Base-by-base conservation (phyloP, 2,888 invertebrate species). In the Amphimallon solstitiale region DNA sequence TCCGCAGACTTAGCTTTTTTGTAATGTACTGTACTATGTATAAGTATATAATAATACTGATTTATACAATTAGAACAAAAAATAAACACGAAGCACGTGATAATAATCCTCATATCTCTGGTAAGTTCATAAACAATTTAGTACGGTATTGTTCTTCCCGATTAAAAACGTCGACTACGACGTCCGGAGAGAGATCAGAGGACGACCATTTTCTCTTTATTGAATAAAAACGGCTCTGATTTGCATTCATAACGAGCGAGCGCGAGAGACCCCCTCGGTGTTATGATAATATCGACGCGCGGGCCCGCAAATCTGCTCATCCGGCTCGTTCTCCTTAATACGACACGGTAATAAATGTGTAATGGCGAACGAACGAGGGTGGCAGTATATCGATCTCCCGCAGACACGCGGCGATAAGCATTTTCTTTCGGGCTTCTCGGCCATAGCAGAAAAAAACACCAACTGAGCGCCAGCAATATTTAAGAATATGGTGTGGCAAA, bases 271-370 rank as follows among this genome's bases (percentile, higher is more conserved):
- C 29, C 29, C 6, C 29, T 29, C 29, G 5, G 29, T 29, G 29
- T 51, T 51, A 51, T 51, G 35, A 51, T 51, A 51, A 51, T 51
- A 51, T 46, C 46, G 19, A 19, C n/a, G 15, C 46, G 29, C 17
- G 46, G 17, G 2, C n/a, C 35, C 51, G 14, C 51, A 51, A 51
- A 51, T 51, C 51, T 35, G 35, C 51, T 51, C 35, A 51, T 51
- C 51, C 19, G 46, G 46, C n/a, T 17, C 46, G n/a, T 46, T 19
- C 46, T 17, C 19, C 19, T 46, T 19, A 21, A 46, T 46, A 51
- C 35, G 51, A 51, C 51, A 51, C 35, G 51, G 51, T 35, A 51
- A 51, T 51, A 51, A 51, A 51, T 51, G 51, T 51, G 35, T 51
- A 51, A 51, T 51, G 37, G 51, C 35, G 51, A 51, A 51, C 14